Base-by-base conservation (phyloP, 2,888 invertebrate species). In the Trileptium ribeirensis region DNA sequence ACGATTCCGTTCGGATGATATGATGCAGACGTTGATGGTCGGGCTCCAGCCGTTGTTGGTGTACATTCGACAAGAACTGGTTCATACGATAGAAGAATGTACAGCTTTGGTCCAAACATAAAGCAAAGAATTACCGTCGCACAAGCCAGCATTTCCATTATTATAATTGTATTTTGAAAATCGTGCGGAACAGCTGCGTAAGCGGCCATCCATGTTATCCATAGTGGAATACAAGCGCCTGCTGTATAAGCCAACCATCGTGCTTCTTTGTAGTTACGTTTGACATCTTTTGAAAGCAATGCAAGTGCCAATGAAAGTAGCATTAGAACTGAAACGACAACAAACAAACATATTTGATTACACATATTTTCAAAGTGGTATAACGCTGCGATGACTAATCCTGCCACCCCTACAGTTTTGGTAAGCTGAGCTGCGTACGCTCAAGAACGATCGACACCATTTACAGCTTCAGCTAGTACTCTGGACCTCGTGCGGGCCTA, bases 191-290 rank as follows among this genome's bases (percentile, higher is more conserved):
- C 81, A n/a, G 83, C 74, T 33, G 85, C 79, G 75, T 85, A 86
- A n/a, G 83, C 82, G 3, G 83, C 83, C 39, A 85, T 82, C 87
- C 87, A 87, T 31, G 83, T 82, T 8, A 84, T 78, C 85, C 86
- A 86, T 31, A 86, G 83, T 24, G 85, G 82, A 33, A 85, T 82
- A 67, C 86, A 86, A 29, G 83, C 81, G 29, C 86, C 82, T 3
- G 86, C 85, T 8, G 87, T 85, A 67, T 85, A 84, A 82, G 87
- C 85, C 38, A 87, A 82, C 80, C 80, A 82, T 2, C 82, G 80
- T 19, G 87, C 86, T 82, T 87, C 87, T 83, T 88, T 87, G 83
- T 87, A 87, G 82, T 87, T 87, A 39, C 87, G 84, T 81, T 87
- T 87, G 83, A 87, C 86, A 78, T 87, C 86, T 33, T 87, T 81